A percentile compares a stretch with the other conserved stretches of the same genome.
Conservation (phyloP, 2,888 invertebrate species). For the Petrophora chlorosata region DNA sequence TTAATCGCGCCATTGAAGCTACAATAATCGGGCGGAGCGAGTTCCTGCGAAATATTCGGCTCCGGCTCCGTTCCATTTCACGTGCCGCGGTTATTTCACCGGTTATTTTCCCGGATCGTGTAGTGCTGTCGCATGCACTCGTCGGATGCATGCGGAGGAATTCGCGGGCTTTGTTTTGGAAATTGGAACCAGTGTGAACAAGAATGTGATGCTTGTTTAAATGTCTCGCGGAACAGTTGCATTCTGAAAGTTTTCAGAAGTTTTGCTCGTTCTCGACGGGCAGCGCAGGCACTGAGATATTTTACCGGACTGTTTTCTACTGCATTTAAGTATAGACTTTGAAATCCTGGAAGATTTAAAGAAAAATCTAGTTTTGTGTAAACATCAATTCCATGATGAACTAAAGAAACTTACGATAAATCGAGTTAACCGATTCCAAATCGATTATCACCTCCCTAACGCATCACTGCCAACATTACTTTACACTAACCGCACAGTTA, state of each 20-base stretch:
- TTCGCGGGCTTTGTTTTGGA: conserved; percentile 57
- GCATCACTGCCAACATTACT: conserved; percentile 15
- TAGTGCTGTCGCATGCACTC: conserved; percentile 59
- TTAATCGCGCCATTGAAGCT: conserved; percentile 49
- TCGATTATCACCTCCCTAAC: conserved; percentile 20
- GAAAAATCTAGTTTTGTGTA: no score
- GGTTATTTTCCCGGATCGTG: conserved; percentile 54
- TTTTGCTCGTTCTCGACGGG: not conserved
- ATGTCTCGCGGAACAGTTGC: conserved; percentile 17
- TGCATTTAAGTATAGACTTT: no score
- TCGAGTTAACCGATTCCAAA: not conserved
- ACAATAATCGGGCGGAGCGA: conserved; percentile 63
- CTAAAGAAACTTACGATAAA: no score
- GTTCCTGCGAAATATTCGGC: conserved; percentile 29
- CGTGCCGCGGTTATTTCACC: conserved; percentile 50
- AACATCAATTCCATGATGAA: no score
- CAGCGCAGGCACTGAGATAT: no score
- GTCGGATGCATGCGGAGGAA: conserved; percentile 40
- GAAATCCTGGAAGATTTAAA: no score
- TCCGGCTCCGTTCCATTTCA: conserved; percentile 40
- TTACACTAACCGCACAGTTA: conserved; percentile 32
- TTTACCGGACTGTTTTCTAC: no score
- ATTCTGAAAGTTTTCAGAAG: conserved; percentile 10
- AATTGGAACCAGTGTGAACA: conserved; percentile 50
- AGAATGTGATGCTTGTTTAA: conserved; percentile 32